phyloP scores from a whole-genome alignment of 2,888 invertebrate species.

The Cotesia congregata region DNA sequence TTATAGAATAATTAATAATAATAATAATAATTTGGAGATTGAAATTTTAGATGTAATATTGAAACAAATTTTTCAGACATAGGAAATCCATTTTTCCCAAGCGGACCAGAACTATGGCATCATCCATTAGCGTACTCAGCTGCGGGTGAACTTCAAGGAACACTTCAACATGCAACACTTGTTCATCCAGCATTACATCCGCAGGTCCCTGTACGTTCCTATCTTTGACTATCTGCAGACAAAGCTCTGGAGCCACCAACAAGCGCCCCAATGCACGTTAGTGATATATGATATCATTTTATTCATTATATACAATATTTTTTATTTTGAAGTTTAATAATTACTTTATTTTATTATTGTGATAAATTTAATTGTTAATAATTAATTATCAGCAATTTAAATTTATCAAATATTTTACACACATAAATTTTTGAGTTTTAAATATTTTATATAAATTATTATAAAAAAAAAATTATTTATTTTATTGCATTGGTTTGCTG shows the following conservation, averaged over 20 bases:
- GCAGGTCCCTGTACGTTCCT: conserved; percentile 97
- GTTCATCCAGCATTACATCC: conserved; percentile 98
- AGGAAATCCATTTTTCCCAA: conserved; percentile 96
- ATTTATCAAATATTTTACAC: no score
- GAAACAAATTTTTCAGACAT: conserved; percentile 79
- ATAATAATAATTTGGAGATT: no score
- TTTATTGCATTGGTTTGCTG: no score
- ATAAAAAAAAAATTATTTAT: neutral
- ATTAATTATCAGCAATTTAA: no score
- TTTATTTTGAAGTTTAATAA: neutral
- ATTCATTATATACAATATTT: conserved; percentile 41
- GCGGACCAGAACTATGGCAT: conserved; percentile 94
- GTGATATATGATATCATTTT: conserved; percentile 68
- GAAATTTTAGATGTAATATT: no score
- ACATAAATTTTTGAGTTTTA: no score
- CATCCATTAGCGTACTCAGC: conserved; percentile 87
- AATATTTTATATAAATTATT: neutral
- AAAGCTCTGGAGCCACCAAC: conserved; percentile 78
- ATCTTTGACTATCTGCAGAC: conserved; percentile 96
- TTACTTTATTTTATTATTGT: neutral
- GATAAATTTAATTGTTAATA: no score
- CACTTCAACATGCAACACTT: conserved; percentile 89
- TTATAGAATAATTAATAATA: no score
- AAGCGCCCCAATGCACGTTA: conserved; percentile 75
- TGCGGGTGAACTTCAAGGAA: conserved; percentile 87